Evolutionary conservation across 2,113 vertebrate species (phyloP).

Genomic region (Oncorhynchus keta): DNA sequence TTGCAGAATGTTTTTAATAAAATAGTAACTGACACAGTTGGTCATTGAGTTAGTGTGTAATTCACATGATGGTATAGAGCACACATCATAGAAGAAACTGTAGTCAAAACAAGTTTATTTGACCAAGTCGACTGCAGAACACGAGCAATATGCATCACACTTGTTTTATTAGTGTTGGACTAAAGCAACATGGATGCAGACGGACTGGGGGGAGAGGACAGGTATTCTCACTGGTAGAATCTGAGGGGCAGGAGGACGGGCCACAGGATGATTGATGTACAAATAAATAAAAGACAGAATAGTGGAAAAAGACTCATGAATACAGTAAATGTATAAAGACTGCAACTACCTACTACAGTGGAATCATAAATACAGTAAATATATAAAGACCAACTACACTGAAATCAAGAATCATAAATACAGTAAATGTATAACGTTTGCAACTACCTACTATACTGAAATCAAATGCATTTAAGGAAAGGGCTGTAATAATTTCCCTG

Average conservation of each 20-base stretch:
- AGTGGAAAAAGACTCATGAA: constrained; percentile 46
- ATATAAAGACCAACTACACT: constrained; percentile 32
- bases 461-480: constrained; percentile 33
- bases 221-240: constrained; percentile 36
- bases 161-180: constrained; percentile 20
- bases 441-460: constrained; percentile 40
- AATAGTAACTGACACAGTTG: constrained; percentile 61
- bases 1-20: constrained; percentile 79
- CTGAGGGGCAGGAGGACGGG: constrained; percentile 23
- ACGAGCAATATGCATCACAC: constrained; percentile 17
- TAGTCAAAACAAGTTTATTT: constrained; percentile 3
- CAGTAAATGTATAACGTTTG: constrained; percentile 28
- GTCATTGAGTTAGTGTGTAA: neutral
- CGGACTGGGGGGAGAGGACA: constrained; percentile 28
- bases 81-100: neutral
- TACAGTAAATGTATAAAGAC: constrained; percentile 37
- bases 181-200: constrained; percentile 30
- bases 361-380: constrained; percentile 49
- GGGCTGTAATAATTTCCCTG: constrained; percentile 31
- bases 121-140: constrained; percentile 10
- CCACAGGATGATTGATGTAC: constrained; percentile 30
- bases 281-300: constrained; percentile 74
- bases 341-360: constrained; percentile 39
- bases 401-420: constrained; percentile 15
- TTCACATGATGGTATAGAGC: neutral